Evolutionary conservation across 1,140 invertebrate genomes (phyloP), one percentile per base, ranked within the genome.

Genomic region (Yoshiicerus persimilis): DNA sequence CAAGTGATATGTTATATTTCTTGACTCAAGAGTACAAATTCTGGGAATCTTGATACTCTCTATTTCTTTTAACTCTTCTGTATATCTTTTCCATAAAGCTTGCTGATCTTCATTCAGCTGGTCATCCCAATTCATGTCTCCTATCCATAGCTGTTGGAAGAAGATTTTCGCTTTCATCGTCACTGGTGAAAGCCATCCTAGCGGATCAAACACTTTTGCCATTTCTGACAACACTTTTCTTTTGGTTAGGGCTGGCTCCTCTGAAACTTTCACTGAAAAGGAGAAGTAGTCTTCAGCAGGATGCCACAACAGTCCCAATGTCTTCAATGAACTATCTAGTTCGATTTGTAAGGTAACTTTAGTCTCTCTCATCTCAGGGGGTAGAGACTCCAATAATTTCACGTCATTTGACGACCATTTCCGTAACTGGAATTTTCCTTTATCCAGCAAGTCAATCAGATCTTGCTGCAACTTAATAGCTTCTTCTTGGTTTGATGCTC

Each of bases 121-220:
- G 30, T 92, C 91, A 88, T 93, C 92, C 92, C 92, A 93, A 36
- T 92, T 16, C 87, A 8, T 64, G 86, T 77, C 30, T 0, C 5
- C 6, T 11, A 5, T 70, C 92, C 92, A 92, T 11, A 92, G 56
- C n/a, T 89, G 23, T 90, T 92, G 92, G 25, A 92, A 88, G 16
- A 92, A 86, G 4, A 91, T 89, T 83, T 92, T 93, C 0, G 90
- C 89, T 30, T 70, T 84, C 1, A 92, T 86, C 0, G 91, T 89
- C 1, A 90, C 83, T 5, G 91, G 91, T 11, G 88, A 23, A 25
- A 89, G 41, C 56, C 34, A 83, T 6, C 86, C 84, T 20, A 90
- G 13, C 0, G 88, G 88, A 34, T 89, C 88, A 41, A 87, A 89
- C 11, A 87, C n/a, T 32, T 70, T 85, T 25, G 86, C 86, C 36